These are phyloP conservation scores for Bergia puertoricense DNA, from an alignment of 92 coral and sea anemone species.

Conservation along the genomic window DNA sequence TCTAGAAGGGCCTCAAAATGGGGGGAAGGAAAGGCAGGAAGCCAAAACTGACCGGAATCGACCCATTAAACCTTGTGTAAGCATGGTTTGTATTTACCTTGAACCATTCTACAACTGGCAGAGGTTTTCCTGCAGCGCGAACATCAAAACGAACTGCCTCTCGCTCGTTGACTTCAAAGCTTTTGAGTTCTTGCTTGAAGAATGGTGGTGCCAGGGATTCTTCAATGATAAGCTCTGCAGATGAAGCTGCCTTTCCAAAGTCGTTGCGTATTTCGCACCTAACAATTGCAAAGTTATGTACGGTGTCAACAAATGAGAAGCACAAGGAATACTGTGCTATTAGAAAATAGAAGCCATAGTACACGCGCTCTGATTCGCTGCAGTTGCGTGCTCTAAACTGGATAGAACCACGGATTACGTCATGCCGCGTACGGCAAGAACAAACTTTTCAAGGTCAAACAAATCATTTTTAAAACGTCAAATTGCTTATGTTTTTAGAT, in stretches of 20 bases:
- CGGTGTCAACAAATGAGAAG: background rate
- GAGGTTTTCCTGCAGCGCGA: slow-evolving; percentile 79
- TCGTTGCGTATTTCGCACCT: slow-evolving; percentile 63
- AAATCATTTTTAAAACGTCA: no score
- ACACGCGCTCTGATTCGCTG: no score
- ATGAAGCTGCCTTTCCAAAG: slow-evolving; percentile 63
- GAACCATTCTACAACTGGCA: slow-evolving; percentile 93
- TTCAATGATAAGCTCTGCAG: slow-evolving; percentile 73
- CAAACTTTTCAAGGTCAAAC: no score
- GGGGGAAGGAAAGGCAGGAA: background rate
- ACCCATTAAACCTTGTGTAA: background rate
- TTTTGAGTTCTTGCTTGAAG: slow-evolving; percentile 55
- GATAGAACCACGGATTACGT: no score
- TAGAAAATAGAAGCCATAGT: no score
- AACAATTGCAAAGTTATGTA: background rate
- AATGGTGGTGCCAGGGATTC: slow-evolving; percentile 71
- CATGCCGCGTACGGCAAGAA: no score
- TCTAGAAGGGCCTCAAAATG: no score
- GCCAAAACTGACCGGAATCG: background rate
- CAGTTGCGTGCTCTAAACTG: no score
- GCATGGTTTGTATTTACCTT: slow-evolving; percentile 32
- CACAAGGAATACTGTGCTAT: background rate
- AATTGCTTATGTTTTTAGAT: no score
- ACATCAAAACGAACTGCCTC: slow-evolving; percentile 73
- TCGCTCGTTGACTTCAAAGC: slow-evolving; percentile 64